Evolutionary conservation across 2,113 vertebrate species (phyloP), one percentile per base, ranked within the genome.

Genomic region (Macroglossus sobrinus): DNA sequence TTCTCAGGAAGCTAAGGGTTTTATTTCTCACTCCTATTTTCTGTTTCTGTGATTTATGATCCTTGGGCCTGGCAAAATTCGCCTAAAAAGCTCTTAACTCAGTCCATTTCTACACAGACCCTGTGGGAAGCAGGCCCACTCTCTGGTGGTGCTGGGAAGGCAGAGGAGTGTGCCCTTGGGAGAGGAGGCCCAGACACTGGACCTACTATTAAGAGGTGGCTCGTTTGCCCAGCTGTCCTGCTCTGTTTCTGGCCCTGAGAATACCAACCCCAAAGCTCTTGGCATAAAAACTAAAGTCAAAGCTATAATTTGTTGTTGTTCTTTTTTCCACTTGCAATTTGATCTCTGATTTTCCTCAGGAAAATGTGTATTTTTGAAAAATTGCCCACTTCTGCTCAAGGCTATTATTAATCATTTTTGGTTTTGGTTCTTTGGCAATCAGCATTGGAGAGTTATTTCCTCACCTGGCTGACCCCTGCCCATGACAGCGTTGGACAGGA

Each of bases 11-110:
- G 92, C 95, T 91, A 96, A 66, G 91, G 96, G 93, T 96, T 97
- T 98, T 97, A 97, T 97, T 97, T 97, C 93, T 93, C 24, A 2
- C 30, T 93, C 95, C 84, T 91, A 53, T 97, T 97, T 98, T 96
- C 97, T 68, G 91, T 97, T 97, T 96, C 88, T 80, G 81, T 94
- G 94, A 97, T 97, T 97, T 97, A 97, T 74, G 93, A 92, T 38
- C 81, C 57, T 94, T 82, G 55, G 72, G 33, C 26, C 63, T 96
- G 91, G 88, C 76, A 93, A 78, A 92, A 66, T 71, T 87, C 0
- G 43, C 68, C 78, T 78, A 78, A 40, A 91, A 96, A 84, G 80
- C 92, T 95, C 76, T 95, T 85, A 78, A 81, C 85, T 94, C 72
- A 35, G 72, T 78, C 47, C n/a, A 18, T 24, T 38, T 30, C 55